A percentile compares a stretch with the other conserved stretches of the same genome.
phyloP scores from a whole-genome alignment of 1,140 invertebrate species.

The Bombus confusus region DNA sequence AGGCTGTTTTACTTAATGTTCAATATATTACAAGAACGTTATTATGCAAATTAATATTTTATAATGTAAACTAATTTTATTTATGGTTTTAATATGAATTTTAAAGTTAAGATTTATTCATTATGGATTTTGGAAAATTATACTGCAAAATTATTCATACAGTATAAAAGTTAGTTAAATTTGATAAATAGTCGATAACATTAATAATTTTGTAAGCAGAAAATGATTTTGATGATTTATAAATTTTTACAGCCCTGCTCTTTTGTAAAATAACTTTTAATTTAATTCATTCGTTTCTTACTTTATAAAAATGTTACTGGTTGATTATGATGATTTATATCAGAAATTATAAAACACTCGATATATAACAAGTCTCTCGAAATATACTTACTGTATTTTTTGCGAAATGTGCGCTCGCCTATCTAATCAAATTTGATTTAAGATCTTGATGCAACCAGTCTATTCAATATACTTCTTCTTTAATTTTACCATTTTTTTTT shows the following conservation, averaged over 20 bases:
- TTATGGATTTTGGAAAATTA: not conserved
- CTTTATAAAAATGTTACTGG: not conserved
- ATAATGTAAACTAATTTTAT: not conserved
- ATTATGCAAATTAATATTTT: not conserved
- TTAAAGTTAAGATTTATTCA: not conserved
- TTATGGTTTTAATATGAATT: not conserved
- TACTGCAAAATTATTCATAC: not conserved
- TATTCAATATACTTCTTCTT: not conserved
- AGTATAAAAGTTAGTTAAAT: not conserved
- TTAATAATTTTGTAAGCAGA: not conserved
- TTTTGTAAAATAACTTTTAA: not conserved
- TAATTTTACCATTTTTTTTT: too few relatives aligned
- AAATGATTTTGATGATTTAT: not conserved
- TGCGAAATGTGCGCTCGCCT: not conserved
- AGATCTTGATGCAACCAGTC: not conserved
- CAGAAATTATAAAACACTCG: not conserved
- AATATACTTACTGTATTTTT: not conserved
- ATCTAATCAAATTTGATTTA: not conserved
- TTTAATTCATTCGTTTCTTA: not conserved
- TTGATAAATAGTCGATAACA: not conserved
- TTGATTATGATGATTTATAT: not conserved
- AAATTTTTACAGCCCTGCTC: not conserved
- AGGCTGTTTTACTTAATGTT: not conserved
- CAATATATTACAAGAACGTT: not conserved
- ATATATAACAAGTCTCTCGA: not conserved